These are phyloP conservation scores for Stenichneumon culpator DNA, from an alignment of 2,888 invertebrate genomes.

Conservation along the genomic window DNA sequence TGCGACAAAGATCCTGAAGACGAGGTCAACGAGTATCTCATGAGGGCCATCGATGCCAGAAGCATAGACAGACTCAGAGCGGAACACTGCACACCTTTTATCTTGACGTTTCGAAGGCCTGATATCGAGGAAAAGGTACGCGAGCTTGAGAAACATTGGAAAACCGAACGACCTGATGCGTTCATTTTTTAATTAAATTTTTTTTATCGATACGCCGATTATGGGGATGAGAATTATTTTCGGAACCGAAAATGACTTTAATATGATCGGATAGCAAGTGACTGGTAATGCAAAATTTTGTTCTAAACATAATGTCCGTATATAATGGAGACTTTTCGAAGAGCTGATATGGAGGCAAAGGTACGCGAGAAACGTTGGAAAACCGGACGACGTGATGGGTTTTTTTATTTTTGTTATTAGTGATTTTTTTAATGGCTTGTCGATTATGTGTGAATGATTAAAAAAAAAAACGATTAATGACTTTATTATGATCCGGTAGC, in stretches of 20 bases:
- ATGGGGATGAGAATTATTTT: too few relatives aligned
- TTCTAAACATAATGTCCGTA: too few relatives aligned
- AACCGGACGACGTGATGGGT: not conserved
- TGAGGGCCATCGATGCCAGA: slow-evolving; percentile 97
- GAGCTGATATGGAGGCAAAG: slow-evolving; percentile 93
- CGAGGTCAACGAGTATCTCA: slow-evolving; percentile 98
- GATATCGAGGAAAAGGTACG: slow-evolving; percentile 93
- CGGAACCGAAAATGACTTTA: too few relatives aligned
- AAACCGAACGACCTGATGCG: not conserved
- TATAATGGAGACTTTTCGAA: slow-evolving; percentile 89
- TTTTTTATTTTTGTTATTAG: too few relatives aligned
- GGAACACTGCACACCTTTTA: slow-evolving; percentile 95
- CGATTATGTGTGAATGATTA: too few relatives aligned
- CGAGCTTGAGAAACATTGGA: slow-evolving; percentile 19
- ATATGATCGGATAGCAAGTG: too few relatives aligned
- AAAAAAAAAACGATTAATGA: too few relatives aligned
- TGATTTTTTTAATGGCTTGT: too few relatives aligned
- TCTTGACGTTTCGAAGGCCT: slow-evolving; percentile 93
- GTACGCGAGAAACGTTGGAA: slow-evolving; percentile 83
- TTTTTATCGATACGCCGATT: too few relatives aligned
- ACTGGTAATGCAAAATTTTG: too few relatives aligned
- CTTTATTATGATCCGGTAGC: too few relatives aligned
- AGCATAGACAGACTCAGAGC: slow-evolving; percentile 95
- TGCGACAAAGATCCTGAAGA: slow-evolving; percentile 93
- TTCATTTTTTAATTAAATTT: too few relatives aligned